A percentile compares a stretch with the other conserved stretches of the same genome.
Conservation (phyloP, 2,113 vertebrate species). For the Casuarius casuarius region DNA sequence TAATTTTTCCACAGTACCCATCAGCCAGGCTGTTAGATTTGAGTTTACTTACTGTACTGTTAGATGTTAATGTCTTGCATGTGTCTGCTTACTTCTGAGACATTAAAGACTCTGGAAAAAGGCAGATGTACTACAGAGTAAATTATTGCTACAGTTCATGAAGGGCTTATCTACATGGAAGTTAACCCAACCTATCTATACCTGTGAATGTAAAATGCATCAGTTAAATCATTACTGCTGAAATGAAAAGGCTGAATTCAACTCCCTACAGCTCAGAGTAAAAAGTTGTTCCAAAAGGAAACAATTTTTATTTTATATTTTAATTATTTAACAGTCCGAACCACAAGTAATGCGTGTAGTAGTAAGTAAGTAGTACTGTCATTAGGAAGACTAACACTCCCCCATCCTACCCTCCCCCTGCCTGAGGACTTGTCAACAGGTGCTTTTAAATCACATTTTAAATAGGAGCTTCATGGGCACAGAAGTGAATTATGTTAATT, state of each 20-base stretch:
- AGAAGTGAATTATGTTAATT: background rate
- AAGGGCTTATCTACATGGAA: background rate
- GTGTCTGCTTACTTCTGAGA: background rate
- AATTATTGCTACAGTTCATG: rapidly evolving
- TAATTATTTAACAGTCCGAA: background rate
- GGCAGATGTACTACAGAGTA: rapidly evolving
- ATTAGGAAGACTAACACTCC: background rate
- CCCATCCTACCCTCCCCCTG: background rate
- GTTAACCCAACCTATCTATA: background rate
- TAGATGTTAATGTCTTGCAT: background rate
- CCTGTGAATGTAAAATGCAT: background rate
- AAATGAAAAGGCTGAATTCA: background rate
- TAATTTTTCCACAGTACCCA: background rate
- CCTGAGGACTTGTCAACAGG: background rate
- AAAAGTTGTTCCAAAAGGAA: background rate
- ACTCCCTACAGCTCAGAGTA: background rate
- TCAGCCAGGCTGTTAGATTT: background rate
- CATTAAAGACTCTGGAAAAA: too few relatives aligned
- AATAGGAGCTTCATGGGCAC: background rate
- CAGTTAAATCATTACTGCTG: background rate
- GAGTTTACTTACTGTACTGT: background rate
- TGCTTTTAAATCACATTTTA: background rate
- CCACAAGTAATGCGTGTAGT: background rate
- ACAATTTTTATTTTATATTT: background rate
- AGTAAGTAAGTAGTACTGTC: background rate